These are phyloP conservation scores for Ailurus styani DNA, from an alignment of 2,113 vertebrate genomes.

Conservation along the genomic window DNA sequence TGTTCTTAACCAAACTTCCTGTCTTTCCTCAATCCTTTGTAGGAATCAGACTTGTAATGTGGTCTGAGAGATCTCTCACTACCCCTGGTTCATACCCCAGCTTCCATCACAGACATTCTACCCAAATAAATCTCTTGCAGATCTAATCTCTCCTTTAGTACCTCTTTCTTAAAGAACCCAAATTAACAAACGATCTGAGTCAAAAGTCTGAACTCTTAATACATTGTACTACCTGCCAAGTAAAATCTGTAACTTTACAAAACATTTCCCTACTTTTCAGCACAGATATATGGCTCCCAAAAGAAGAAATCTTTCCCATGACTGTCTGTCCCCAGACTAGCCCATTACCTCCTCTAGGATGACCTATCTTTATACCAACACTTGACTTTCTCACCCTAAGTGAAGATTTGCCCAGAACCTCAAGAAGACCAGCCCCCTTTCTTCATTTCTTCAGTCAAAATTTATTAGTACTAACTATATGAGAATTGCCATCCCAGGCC, in stretches of 20 bases:
- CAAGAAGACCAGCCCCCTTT: background rate
- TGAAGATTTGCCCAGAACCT: background rate
- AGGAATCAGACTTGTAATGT: background rate
- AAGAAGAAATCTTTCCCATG: background rate
- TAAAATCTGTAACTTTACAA: background rate
- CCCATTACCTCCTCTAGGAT: background rate
- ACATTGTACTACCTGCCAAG: background rate
- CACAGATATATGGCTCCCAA: background rate
- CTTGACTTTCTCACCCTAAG: background rate
- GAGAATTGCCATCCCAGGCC: background rate
- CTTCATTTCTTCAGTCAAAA: background rate
- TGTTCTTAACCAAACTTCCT: background rate
- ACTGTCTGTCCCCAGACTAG: background rate
- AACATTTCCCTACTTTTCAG: background rate
- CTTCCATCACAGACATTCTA: background rate
- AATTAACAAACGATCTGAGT: background rate
- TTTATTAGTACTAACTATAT: background rate
- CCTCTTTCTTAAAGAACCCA: background rate
- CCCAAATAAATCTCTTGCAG: background rate
- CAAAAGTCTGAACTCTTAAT: background rate
- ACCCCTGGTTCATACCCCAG: background rate
- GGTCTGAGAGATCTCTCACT: background rate
- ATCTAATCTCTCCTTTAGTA: background rate
- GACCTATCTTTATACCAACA: background rate
- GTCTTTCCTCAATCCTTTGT: background rate